A percentile compares a stretch with the other conserved stretches of the same genome.
These are phyloP conservation scores for Macroteleia sp. DNA, from an alignment of 2,888 invertebrate species.

Conservation along the genomic window DNA sequence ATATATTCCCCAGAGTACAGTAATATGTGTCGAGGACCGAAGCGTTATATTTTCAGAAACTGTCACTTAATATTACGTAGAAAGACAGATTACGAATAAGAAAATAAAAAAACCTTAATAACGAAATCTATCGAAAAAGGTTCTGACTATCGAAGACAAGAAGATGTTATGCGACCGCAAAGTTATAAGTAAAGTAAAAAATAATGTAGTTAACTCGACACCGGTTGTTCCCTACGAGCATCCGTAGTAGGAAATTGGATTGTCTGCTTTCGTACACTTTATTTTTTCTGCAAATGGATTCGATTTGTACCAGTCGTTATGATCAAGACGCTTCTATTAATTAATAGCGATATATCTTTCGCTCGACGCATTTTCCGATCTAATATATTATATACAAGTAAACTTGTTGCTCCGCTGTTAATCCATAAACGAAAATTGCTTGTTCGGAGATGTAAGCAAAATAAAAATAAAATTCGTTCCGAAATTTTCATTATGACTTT, in stretches of 20 bases:
- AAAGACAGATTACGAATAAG: too few species aligned
- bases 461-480: background rate
- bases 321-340: slow-evolving; percentile 34
- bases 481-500: slow-evolving; percentile 28
- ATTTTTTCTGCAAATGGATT: slow-evolving; percentile 43
- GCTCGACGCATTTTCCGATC: background rate
- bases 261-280: slow-evolving; percentile 61
- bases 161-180: too few species aligned
- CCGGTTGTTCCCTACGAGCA: too few species aligned
- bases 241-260: slow-evolving; percentile 65
- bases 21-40: too few species aligned
- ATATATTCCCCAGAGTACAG: too few species aligned
- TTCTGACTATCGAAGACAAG: too few species aligned
- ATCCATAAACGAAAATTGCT: slow-evolving; percentile 30
- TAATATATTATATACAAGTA: slow-evolving; percentile 22
- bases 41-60: too few species aligned
- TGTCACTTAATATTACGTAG: too few species aligned
- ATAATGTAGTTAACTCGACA: too few species aligned
- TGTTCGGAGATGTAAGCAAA: slow-evolving; percentile 10
- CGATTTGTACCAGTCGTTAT: slow-evolving; percentile 31
- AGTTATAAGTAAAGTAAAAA: too few species aligned
- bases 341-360: slow-evolving; percentile 39
- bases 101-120: too few species aligned
- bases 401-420: slow-evolving; percentile 27
- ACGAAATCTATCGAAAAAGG: too few species aligned